A percentile compares a stretch with the other conserved stretches of the same genome.
These are phyloP conservation scores for Seira ritae DNA, from an alignment of 2,888 invertebrate species.

Conservation along the genomic window DNA sequence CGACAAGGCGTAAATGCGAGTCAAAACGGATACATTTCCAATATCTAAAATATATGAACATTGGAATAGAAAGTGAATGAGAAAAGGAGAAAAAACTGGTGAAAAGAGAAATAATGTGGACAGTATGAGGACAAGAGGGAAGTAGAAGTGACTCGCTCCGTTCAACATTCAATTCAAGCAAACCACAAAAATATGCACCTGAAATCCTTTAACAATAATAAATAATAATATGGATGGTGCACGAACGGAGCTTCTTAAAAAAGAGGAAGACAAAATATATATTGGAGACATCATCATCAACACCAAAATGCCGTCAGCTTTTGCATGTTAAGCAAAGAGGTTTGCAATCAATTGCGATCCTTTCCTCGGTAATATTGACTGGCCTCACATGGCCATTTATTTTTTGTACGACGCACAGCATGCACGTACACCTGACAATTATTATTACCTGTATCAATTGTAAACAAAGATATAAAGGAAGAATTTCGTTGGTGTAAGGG, in stretches of 20 bases:
- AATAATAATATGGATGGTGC: neutral
- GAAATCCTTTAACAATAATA: neutral
- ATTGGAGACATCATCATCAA: neutral
- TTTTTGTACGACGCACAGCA: neutral
- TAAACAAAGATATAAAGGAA: conserved; percentile 8
- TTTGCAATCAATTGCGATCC: neutral
- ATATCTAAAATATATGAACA: neutral
- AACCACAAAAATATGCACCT: neutral
- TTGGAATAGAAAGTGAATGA: neutral
- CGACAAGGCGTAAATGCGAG: neutral
- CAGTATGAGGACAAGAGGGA: neutral
- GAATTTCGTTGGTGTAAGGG: neutral
- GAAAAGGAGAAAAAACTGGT: neutral
- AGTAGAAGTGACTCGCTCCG: neutral
- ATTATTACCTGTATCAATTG: conserved; percentile 13
- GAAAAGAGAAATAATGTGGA: neutral
- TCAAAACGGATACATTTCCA: neutral
- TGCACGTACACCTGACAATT: conserved; percentile 13
- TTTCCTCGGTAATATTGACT: neutral
- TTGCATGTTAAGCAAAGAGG: neutral
- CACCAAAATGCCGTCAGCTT: neutral
- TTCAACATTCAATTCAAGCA: neutral
- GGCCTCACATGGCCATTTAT: conserved; percentile 7
- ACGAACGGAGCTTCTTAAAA: neutral
- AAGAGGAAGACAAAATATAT: neutral